A percentile compares a stretch with the other conserved stretches of the same genome.
Evolutionary conservation across 2,888 invertebrate species (phyloP).

Genomic region (Eristalinus sepulchralis): DNA sequence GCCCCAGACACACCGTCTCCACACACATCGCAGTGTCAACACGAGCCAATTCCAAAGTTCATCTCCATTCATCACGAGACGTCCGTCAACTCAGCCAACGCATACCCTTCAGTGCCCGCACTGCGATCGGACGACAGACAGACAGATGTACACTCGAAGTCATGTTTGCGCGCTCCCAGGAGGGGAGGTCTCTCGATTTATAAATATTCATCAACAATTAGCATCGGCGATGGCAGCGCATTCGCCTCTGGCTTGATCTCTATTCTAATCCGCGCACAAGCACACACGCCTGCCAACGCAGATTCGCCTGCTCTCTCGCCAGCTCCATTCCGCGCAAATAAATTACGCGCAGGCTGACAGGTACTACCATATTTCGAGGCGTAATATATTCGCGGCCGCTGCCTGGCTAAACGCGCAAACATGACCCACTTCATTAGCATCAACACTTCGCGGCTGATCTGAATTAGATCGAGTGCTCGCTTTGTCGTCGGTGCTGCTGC

Average conservation of each 20-base stretch:
- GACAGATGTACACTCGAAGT: conserved; percentile 37
- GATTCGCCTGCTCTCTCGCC: conserved; percentile 16
- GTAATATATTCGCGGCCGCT: conserved; percentile 48
- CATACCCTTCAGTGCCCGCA: background rate
- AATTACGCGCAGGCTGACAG: conserved; percentile 51
- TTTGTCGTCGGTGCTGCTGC: conserved; percentile 10
- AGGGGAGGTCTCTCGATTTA: background rate
- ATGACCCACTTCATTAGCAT: conserved; percentile 68
- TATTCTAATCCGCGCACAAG: conserved; percentile 2
- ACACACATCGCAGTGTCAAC: background rate
- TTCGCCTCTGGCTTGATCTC: background rate
- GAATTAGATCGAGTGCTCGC: conserved; percentile 14
- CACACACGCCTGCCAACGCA: conserved; percentile 27
- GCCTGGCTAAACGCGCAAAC: conserved; percentile 56
- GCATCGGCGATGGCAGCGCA: background rate
- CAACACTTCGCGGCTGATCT: conserved; percentile 30
- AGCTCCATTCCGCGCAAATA: conserved; percentile 32
- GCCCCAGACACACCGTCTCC: background rate
- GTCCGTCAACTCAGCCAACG: background rate
- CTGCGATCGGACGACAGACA: background rate
- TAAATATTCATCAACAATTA: conserved; percentile 51
- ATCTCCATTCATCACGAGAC: background rate
- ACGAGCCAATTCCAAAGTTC: background rate
- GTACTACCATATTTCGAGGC: conserved; percentile 52
- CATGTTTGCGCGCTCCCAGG: conserved; percentile 24